Percentiles rank a stretch among this genome's conserved stretches.
Conservation (phyloP, 1,140 invertebrate genomes). For the Drosophila auraria region DNA sequence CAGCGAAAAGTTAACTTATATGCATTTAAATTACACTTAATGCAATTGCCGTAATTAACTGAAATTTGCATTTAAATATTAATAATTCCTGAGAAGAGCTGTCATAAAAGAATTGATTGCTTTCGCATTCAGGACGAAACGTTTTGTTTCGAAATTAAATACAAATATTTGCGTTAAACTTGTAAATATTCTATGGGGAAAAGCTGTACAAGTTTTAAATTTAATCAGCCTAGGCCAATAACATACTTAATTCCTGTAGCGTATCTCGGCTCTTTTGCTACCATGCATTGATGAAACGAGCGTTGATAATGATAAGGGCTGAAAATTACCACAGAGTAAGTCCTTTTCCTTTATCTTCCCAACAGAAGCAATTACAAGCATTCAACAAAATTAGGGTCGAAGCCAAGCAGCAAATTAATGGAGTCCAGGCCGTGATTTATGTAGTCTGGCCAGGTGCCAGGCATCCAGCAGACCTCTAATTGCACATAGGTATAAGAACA, state of each 20-base stretch:
- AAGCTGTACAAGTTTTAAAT: no score
- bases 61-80: conserved; percentile 13
- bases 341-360: background rate
- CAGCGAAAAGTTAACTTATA: conserved; percentile 38
- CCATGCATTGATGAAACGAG: conserved; percentile 26
- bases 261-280: background rate
- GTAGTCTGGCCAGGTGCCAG: conserved; percentile 41
- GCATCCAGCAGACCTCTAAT: conserved; percentile 24
- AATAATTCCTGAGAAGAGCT: conserved; percentile 6
- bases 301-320: conserved; percentile 31
- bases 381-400: conserved; percentile 47
- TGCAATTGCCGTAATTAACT: conserved; percentile 30
- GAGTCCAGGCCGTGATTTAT: conserved; percentile 57
- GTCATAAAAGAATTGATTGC: conserved; percentile 2
- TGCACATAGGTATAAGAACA: conserved; percentile 25
- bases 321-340: conserved; percentile 32
- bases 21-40: conserved; percentile 36
- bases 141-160: conserved; percentile 26
- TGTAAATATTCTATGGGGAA: background rate
- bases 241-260: background rate
- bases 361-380: conserved; percentile 36
- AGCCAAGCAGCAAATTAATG: conserved; percentile 58
- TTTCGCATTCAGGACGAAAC: background rate
- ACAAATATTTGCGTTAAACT: conserved; percentile 26
- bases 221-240: background rate